phyloP scores from a whole-genome alignment of 1,140 invertebrate genomes.

The Carcinoscorpius rotundicauda region DNA sequence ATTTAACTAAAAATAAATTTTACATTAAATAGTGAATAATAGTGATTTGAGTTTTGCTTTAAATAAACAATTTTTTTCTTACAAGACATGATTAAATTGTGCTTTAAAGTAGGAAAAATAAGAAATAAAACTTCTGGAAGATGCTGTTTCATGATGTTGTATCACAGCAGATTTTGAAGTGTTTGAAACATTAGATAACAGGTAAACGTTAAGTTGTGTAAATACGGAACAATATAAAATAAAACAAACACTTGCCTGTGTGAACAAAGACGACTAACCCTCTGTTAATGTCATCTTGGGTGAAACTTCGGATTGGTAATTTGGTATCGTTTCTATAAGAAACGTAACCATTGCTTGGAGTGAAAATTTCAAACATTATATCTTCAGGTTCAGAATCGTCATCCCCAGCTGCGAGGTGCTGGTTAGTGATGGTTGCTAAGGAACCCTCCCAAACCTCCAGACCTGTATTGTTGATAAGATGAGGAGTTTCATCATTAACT shows the following conservation, averaged over 20 bases:
- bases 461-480: slow-evolving; percentile 71
- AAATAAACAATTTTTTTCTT: too few species aligned
- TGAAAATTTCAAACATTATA: slow-evolving; percentile 57
- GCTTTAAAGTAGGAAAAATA: too few species aligned
- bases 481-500: slow-evolving; percentile 80
- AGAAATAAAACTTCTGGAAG: too few species aligned
- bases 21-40: too few species aligned
- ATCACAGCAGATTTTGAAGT: too few species aligned
- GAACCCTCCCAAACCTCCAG: slow-evolving; percentile 78
- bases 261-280: slow-evolving; percentile 66
- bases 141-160: too few species aligned
- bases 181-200: too few species aligned
- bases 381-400: slow-evolving; percentile 61
- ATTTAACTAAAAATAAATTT: too few species aligned
- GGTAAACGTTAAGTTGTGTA: too few species aligned
- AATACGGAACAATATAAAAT: too few species aligned
- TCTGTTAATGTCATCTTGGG: slow-evolving; percentile 62
- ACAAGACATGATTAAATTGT: too few species aligned
- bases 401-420: slow-evolving; percentile 41
- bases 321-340: slow-evolving; percentile 38
- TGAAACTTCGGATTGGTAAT: slow-evolving; percentile 45
- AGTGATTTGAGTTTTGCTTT: too few species aligned
- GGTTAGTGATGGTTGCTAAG: slow-evolving; percentile 36
- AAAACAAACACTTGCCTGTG: slow-evolving; percentile 24
- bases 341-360: slow-evolving; percentile 61